Conservation (phyloP, 2,888 invertebrate species). For the Stenchaetothrips biformis region DNA sequence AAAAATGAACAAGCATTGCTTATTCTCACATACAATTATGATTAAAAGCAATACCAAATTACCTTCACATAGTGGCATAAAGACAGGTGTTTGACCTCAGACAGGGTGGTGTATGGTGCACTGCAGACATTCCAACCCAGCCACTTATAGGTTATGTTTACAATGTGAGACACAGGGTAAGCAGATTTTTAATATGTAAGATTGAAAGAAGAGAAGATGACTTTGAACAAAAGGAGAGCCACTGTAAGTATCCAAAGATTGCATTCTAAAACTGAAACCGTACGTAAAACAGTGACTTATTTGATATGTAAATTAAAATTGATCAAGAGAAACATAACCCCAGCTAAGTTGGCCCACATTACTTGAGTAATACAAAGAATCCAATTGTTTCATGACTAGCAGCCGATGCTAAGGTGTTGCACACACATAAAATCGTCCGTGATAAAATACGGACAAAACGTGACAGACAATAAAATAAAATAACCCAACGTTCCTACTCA, state of each 20-base stretch:
- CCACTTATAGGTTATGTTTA: slow-evolving; percentile 13
- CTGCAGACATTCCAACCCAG: neutral
- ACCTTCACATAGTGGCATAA: neutral
- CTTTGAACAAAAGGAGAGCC: no score
- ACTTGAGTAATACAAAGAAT: neutral
- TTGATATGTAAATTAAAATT: neutral
- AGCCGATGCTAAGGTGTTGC: no score
- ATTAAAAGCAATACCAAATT: no score
- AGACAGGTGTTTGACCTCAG: slow-evolving; percentile 1
- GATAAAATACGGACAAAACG: no score
- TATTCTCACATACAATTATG: no score
- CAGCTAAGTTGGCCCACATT: neutral
- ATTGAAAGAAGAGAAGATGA: no score
- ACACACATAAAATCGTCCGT: no score
- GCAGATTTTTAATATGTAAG: neutral
- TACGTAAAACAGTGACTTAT: neutral
- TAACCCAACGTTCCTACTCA: neutral
- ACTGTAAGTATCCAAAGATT: no score
- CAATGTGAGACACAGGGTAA: neutral
- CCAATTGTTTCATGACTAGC: no score
- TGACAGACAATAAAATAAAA: no score
- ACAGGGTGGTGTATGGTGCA: neutral
- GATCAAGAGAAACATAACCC: slow-evolving; percentile 1
- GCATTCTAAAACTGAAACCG: no score
- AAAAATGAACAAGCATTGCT: no score